These are phyloP conservation scores for Silurus meridionalis DNA, from an alignment of 2,113 vertebrate genomes.

Conservation along the genomic window DNA sequence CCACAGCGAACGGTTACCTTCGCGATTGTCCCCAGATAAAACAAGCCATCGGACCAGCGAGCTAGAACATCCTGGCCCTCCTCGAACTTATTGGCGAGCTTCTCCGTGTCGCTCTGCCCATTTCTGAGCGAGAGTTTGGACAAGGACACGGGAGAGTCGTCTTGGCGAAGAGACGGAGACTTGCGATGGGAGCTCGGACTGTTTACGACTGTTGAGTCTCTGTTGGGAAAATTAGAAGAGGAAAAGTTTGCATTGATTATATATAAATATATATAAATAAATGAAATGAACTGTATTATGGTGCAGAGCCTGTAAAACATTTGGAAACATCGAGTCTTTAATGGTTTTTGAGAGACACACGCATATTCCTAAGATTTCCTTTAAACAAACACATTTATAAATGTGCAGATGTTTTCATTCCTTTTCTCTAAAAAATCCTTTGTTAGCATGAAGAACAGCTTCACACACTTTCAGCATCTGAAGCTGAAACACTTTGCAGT, in stretches of 20 bases:
- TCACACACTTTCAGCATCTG: too few relatives aligned
- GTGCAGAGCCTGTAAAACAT: too few relatives aligned
- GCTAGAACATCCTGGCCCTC: constrained; percentile 98
- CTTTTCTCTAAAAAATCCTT: too few relatives aligned
- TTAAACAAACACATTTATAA: too few relatives aligned
- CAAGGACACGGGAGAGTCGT: constrained; percentile 82
- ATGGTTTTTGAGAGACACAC: too few relatives aligned
- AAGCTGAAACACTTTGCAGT: too few relatives aligned
- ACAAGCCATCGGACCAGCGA: constrained; percentile 98
- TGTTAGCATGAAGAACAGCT: too few relatives aligned
- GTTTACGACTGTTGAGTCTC: constrained; percentile 91
- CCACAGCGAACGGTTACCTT: constrained; percentile 72
- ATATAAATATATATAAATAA: not conserved
- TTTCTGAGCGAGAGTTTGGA: constrained; percentile 79
- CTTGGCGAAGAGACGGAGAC: constrained; percentile 81
- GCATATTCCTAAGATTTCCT: too few relatives aligned
- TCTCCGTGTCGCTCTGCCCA: constrained; percentile 84
- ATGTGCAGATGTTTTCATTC: too few relatives aligned
- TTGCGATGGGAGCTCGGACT: constrained; percentile 91
- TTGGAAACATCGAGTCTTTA: too few relatives aligned
- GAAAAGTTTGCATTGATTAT: too few relatives aligned
- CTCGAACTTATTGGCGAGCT: constrained; percentile 88
- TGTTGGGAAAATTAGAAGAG: constrained; percentile 52
- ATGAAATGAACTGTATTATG: not conserved
- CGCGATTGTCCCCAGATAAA: constrained; percentile 98